Base-by-base conservation (phyloP, 2,888 invertebrate species). In the Augochlorella aurata region DNA sequence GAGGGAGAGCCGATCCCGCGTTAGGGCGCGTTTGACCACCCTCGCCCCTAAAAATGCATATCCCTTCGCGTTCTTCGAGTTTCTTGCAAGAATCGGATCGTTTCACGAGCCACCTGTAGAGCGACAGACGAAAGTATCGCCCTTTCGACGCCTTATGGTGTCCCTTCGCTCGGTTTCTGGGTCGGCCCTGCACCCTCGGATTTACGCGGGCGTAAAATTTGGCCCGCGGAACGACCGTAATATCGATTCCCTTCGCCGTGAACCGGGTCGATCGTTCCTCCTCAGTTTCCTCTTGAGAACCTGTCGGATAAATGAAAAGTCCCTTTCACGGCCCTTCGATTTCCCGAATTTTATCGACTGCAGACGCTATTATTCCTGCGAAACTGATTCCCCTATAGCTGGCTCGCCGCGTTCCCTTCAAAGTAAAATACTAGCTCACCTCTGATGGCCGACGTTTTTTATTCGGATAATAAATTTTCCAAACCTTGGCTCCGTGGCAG, bases 61-160 rank as follows among this genome's bases (percentile, higher is more conserved):
- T 83, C 77, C 78, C 77, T 61, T 69, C 54, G 50, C 74, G 77
- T 75, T 73, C 79, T 76, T 71, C 83, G 79, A 89, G 87, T 89
- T 91, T 91, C 91, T 90, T 89, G 85, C 86, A 88, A 85, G 90
- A 89, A 88, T 90, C 81, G 84, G 86, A 84, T 89, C 87, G 79
- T 84, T 82, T 82, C 87, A 85, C 86, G 89, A 88, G 90, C 91
- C 91, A 91, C 91, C 91, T 91, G 91, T 90, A 85, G 89, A 85
- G 82, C 81, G 83, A 81, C 83, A 73, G 79, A 82, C 83, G 72
- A 80, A 77, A 72, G 72, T 69, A 69, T 73, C 73, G 80, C 83
- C 86, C 89, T 86, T 84, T 84, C 84, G 72, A 54, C 86, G 80
- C 79, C 75, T 84, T 84, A 84, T 72, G 80, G 73, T 73, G 80